Conservation (phyloP, 2,113 vertebrate genomes). For the Psophia crepitans region DNA sequence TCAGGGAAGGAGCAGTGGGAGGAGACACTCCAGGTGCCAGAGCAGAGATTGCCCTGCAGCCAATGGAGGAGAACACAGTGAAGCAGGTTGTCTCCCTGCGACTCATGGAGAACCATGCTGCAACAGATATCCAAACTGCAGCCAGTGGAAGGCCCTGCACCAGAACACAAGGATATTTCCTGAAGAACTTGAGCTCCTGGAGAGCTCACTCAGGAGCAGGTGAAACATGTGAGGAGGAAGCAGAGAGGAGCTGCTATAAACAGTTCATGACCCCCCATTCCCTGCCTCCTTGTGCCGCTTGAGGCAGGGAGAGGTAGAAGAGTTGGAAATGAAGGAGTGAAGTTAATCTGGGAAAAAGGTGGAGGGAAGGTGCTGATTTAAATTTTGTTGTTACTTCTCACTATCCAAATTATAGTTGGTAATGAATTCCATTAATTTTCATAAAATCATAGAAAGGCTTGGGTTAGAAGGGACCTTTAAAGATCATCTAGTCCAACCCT, state of each 20-base stretch:
- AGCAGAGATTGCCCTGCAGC: not conserved
- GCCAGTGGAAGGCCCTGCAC: fast-evolving
- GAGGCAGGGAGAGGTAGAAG: not conserved
- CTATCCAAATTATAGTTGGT: not conserved
- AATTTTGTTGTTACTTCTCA: not conserved
- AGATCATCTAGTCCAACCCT: not conserved
- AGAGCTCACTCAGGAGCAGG: not conserved
- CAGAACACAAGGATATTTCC: not conserved
- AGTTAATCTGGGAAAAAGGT: not conserved
- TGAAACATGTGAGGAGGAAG: not conserved
- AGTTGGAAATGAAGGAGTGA: not conserved
- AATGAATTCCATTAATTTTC: not conserved
- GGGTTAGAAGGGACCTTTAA: not conserved
- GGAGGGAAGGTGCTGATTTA: not conserved
- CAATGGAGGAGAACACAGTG: fast-evolving
- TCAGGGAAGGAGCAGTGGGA: not conserved
- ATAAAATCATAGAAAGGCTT: not conserved
- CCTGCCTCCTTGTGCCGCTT: not conserved
- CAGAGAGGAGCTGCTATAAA: not conserved
- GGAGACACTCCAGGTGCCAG: not conserved
- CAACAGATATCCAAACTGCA: not conserved
- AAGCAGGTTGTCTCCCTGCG: not conserved
- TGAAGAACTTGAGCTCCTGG: not conserved
- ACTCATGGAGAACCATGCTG: not conserved
- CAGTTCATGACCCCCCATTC: fast-evolving